Base-by-base conservation (phyloP, 2,888 invertebrate genomes). In the Lysandra coridon region DNA sequence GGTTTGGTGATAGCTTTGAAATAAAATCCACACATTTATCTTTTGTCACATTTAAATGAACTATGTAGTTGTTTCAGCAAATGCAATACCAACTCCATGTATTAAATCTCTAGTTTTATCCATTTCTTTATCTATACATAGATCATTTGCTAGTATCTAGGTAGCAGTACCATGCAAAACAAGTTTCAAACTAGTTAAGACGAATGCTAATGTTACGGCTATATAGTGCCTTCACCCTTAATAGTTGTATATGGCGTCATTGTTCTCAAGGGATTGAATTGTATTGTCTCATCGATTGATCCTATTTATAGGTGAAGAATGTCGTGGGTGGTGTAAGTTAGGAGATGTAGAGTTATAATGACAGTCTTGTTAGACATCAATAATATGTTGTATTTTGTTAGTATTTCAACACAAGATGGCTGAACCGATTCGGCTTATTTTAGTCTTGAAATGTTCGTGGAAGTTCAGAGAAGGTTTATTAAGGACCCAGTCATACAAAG, bases 211-310 rank as follows among this genome's bases (percentile, higher is more conserved):
- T 33, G 14, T 69, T 37, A 33, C 33, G 30, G 30, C 33, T 62
- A 62, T 62, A 62, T 23, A 62, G 77, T 40, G 57, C 76, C 77
- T 73, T 78, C 80, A 81, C 78, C 78, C 78, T 79, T 79, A 78
- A 81, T 79, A 78, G 80, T 84, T 85, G 84, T 84, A 83, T 86
- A 86, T 84, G 78, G 37, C 82, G 82, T 86, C 86, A 90, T 92
- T 92, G 91, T 92, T 88, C 86, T 86, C 85, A 82, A 83, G 84
- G 87, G 87, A 92, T 91, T 91, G 89, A 87, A 89, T 90, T 85
- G 90, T 88, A 91, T 91, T 93, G 92, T 93, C 89, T 91, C 91
- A 91, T 92, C 90, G 91, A 92, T 91, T 90, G 88, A 82, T 84
- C 88, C 91, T 93, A 93, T 93, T 93, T 92, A 92, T 92, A 92